Conservation (phyloP, 2,113 vertebrate species). For the Heloderma charlesbogerti region DNA sequence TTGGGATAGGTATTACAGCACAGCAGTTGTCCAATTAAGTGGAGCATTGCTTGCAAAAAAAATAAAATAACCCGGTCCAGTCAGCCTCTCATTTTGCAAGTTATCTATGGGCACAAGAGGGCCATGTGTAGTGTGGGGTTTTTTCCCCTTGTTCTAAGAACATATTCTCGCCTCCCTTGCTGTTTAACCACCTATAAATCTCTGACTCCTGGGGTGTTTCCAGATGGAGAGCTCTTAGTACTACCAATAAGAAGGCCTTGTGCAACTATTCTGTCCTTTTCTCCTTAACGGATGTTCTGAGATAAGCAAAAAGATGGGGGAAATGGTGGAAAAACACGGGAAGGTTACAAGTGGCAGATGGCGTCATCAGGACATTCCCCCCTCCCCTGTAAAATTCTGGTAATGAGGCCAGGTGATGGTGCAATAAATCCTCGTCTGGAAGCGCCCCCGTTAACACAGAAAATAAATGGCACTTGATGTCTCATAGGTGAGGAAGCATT, state of each 20-base stretch:
- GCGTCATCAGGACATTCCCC: no score
- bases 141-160: neutral
- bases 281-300: no score
- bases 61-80: slow-evolving; percentile 20
- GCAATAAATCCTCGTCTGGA: no score
- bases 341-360: no score
- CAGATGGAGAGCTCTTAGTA: no score
- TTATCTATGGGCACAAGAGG: slow-evolving; percentile 40
- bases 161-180: neutral
- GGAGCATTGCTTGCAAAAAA: slow-evolving; percentile 58
- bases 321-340: no score
- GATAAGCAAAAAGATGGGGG: no score
- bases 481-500: neutral
- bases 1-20: slow-evolving; percentile 62
- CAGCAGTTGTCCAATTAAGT: slow-evolving; percentile 75
- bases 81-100: slow-evolving; percentile 46
- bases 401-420: neutral
- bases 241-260: no score
- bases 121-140: neutral
- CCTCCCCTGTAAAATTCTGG: no score
- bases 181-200: neutral
- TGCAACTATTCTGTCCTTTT: no score
- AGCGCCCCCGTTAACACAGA: neutral
- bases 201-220: neutral
- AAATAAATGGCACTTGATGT: slow-evolving; percentile 27